Evolutionary conservation across 2,113 vertebrate species (phyloP), one percentile per base, ranked within the genome.

Genomic region (Typhlomys cinereus): DNA sequence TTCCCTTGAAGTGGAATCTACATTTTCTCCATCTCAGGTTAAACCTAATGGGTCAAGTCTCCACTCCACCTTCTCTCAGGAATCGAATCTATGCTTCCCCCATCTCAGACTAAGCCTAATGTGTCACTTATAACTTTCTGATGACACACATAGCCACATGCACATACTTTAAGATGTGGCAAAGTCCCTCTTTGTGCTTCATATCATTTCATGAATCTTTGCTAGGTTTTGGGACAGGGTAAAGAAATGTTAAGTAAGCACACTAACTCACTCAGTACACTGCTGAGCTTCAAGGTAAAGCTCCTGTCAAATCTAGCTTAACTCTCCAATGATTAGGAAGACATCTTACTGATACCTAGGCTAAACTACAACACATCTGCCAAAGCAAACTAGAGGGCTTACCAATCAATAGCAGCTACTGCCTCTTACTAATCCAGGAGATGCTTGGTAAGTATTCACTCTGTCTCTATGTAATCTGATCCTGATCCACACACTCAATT

Each of bases 161-260:
- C n/a, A 84, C 4, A 50, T 25, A 52, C 13, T n/a, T 74, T 34
- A 50, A 86, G 25, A 15, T 75, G 29, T 48, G 71, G 61, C 66
- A 75, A 69, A 25, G 27, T 46, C 46, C 75, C 21, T 17, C 29
- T n/a, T 88, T 82, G 23, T 62, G 80, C 36, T 25, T 92, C 13
- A 11, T 0, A 31, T 52, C 62, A 62, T 82, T 82, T 82, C 57
- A 14, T 25, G 6, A 95, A 67, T 52, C 57, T 81, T 94, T 46
- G 25, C 74, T 88, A 71, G 74, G 7, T 15, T 88, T 12, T 39
- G 46, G 90, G 91, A 23, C 13, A 80, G 41, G n/a, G 62, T 67
- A 89, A 88, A 76, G 93, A 91, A 20, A 89, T 29, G 21, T 41
- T 93, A 52, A 85, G 41, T 34, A 61, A 71, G 34, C 46, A 83